Conservation (phyloP, 1,140 invertebrate species). For the Tetramorium parvispinum region DNA sequence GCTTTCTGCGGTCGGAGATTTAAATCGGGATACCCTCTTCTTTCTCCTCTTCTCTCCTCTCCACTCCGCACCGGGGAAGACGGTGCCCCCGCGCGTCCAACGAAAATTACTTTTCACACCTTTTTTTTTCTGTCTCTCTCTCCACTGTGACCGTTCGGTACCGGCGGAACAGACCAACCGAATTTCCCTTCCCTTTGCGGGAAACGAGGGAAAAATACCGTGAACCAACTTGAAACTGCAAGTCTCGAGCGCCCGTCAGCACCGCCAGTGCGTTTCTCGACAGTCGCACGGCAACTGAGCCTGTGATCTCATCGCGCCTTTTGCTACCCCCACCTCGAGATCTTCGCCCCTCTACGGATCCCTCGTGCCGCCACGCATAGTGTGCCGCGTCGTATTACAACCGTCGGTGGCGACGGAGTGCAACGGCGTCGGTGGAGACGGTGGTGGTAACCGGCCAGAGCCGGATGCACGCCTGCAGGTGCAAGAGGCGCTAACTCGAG, state of each 20-base stretch:
- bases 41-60: background rate
- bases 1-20: constrained; percentile 55
- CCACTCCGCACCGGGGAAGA: background rate
- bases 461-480: constrained; percentile 47
- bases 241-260: constrained; percentile 42
- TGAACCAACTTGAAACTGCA: background rate
- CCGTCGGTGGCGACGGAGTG: constrained; percentile 60
- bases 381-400: constrained; percentile 66
- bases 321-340: constrained; percentile 75
- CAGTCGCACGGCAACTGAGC: constrained; percentile 85
- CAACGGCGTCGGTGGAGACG: constrained; percentile 29
- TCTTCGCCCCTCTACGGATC: constrained; percentile 32
- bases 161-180: background rate
- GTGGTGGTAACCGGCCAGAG: constrained; percentile 58
- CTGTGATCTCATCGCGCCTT: constrained; percentile 80
- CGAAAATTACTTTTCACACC: constrained; percentile 7
- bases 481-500: constrained; percentile 38
- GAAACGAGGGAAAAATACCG: background rate
- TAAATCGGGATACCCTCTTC: constrained; percentile 41
- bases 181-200: background rate
- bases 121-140: background rate
- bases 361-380: constrained; percentile 57
- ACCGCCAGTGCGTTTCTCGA: constrained; percentile 79
- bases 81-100: background rate
- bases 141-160: background rate